Base-by-base conservation (phyloP, 92 coral and sea anemone species). In the Actinernus sp. region DNA sequence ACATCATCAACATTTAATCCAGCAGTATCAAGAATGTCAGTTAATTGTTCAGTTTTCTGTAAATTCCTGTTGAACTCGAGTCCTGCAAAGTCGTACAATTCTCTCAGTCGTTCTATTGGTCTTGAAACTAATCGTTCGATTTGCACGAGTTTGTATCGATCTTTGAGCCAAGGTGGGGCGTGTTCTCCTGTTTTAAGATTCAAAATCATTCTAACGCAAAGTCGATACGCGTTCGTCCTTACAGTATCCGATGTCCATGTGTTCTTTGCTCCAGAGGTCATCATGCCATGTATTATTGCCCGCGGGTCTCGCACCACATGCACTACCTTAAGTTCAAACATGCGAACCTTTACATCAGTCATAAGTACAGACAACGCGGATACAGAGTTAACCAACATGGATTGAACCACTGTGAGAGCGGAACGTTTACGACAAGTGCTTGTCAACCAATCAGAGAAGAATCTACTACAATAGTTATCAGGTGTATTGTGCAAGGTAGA, bases 241-340 rank as follows among this genome's bases (percentile, higher is more conserved):
- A 45, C 52, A 45, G 10, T 18, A 14, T 7, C 7, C 7, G 7
- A 14, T 7, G 8, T 7, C 41, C 8, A 36, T 7, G 7, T 7
- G 14, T 36, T 36, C 7, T 14, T 36, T 14, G 41, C 14, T 36
- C 14, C 26, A 3, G 32, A 10, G 17, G 55, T 36, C 4, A 27
- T 19, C 41, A 53, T 1, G 13, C 36, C 43, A 27, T 51, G 26
- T 4, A 67, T 9, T 4, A 68, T 26, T 4, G 63, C 64, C 2
- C 76, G 62, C 0, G 87, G 87, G 37, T 81, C 80, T 17, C 87
- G 87, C 20, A 81, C 87, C 2, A 81, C 78, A 49, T 81, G 76
- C 31, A 81, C 18, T 1, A 81, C 68, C 20, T 58, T 48, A 46
- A 71, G 19, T 14, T 38, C 20, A 20, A 62, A 61, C 25, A 14